Evolutionary conservation across 2,797 vertebrate species (phyloP).

Genomic region (Okamejei kenojei): DNA sequence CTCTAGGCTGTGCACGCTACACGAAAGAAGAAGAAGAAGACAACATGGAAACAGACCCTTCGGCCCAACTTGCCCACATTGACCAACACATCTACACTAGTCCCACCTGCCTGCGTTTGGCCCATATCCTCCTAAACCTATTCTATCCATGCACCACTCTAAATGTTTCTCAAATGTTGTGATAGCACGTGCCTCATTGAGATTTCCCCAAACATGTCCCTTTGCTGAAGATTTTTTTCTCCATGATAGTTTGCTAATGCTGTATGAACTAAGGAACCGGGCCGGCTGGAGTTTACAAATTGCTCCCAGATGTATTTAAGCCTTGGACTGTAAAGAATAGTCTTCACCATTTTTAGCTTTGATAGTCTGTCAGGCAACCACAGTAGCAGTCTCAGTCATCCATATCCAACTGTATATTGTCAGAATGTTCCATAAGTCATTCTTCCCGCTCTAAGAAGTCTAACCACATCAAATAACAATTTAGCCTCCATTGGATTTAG

Average conservation of each 20-base stretch:
- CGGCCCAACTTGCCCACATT: too few species aligned
- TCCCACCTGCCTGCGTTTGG: too few species aligned
- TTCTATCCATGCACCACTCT: not conserved
- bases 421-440: conserved; percentile 41
- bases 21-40: too few species aligned
- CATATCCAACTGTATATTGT: conserved; percentile 61
- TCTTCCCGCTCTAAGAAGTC: conserved; percentile 51
- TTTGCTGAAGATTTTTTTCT: not conserved
- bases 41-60: too few species aligned
- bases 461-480: conserved; percentile 63
- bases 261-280: not conserved
- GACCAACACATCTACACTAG: too few species aligned
- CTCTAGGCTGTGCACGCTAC: too few species aligned
- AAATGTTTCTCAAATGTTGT: not conserved
- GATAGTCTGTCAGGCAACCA: conserved; percentile 62
- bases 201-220: not conserved
- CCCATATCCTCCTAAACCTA: too few species aligned
- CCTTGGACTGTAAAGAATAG: conserved; percentile 20
- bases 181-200: not conserved
- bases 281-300: not conserved
- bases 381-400: conserved; percentile 59
- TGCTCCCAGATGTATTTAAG: conserved; percentile 31
- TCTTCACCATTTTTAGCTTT: conserved; percentile 46
- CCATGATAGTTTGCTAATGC: not conserved
- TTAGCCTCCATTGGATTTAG: conserved; percentile 51